A percentile compares a stretch with the other conserved stretches of the same genome.
phyloP scores from a whole-genome alignment of 2,113 vertebrate genomes.

The Puffinus mauretanicus region DNA sequence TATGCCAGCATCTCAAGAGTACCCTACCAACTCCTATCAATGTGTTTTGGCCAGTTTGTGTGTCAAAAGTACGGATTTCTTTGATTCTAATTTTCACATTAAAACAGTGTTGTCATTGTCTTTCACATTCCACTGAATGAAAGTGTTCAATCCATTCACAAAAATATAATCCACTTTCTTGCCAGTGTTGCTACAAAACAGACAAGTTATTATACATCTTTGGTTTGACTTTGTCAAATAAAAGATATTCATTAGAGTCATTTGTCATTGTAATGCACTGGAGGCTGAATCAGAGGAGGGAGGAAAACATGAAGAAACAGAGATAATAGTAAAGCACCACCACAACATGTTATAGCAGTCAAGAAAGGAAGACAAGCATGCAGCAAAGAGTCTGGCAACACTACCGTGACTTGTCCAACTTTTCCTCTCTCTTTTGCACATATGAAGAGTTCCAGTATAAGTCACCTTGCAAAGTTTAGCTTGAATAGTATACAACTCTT shows the following conservation, averaged over 20 bases:
- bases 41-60: not conserved
- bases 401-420: not conserved
- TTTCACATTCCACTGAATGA: not conserved
- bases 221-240: not conserved
- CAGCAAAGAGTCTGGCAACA: not conserved
- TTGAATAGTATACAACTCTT: not conserved
- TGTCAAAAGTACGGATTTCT: not conserved
- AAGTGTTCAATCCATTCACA: not conserved
- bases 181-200: not conserved
- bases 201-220: not conserved
- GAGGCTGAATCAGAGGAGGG: not conserved
- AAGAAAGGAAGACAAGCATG: not conserved
- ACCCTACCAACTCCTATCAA: not conserved
- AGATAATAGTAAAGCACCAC: not conserved
- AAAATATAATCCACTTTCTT: not conserved
- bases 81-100: not conserved
- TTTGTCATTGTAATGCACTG: not conserved
- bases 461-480: not conserved
- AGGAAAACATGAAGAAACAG: not conserved
- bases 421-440: not conserved
- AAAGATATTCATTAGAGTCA: not conserved
- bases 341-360: not conserved
- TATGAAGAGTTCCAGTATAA: not conserved
- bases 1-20: not conserved
- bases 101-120: not conserved